Conservation (phyloP, 2,888 invertebrate species). For the Flexamia atlantica region DNA sequence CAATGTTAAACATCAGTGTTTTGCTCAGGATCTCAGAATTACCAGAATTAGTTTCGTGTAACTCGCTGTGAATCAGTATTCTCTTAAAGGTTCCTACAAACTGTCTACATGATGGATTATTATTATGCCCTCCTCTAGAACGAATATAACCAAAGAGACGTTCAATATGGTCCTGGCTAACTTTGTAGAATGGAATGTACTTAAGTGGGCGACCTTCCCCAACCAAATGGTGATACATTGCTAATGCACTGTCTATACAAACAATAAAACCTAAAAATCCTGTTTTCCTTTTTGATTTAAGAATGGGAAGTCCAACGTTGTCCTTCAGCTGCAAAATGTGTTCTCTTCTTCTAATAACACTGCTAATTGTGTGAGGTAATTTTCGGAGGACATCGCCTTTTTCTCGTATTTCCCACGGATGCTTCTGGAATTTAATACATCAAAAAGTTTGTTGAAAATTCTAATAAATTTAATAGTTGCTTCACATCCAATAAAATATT, state of each 20-base stretch:
- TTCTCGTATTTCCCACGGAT: slow-evolving; percentile 15
- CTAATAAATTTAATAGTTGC: slow-evolving; percentile 61
- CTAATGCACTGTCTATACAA: slow-evolving; percentile 40
- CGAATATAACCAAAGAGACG: slow-evolving; percentile 14
- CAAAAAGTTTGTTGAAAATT: slow-evolving; percentile 29
- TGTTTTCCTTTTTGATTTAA: slow-evolving; percentile 44
- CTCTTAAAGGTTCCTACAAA: background rate
- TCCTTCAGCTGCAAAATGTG: slow-evolving; percentile 38
- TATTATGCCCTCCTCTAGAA: background rate
- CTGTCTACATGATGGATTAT: background rate
- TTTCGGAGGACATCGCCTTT: background rate
- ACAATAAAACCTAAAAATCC: slow-evolving; percentile 47
- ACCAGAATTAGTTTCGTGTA: background rate
- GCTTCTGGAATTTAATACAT: slow-evolving; percentile 24
- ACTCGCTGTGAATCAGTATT: background rate
- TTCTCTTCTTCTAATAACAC: background rate
- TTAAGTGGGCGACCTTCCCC: slow-evolving; percentile 5
- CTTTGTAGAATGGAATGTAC: slow-evolving; percentile 42
- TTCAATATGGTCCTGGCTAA: slow-evolving; percentile 52
- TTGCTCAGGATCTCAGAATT: background rate
- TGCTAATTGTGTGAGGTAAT: background rate
- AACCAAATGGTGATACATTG: slow-evolving; percentile 43
- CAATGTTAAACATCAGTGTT: background rate
- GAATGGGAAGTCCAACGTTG: background rate
- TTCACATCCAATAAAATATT: slow-evolving; percentile 64